Base-by-base conservation (phyloP, 1,140 invertebrate species). In the Meloidogyne floridensis region DNA sequence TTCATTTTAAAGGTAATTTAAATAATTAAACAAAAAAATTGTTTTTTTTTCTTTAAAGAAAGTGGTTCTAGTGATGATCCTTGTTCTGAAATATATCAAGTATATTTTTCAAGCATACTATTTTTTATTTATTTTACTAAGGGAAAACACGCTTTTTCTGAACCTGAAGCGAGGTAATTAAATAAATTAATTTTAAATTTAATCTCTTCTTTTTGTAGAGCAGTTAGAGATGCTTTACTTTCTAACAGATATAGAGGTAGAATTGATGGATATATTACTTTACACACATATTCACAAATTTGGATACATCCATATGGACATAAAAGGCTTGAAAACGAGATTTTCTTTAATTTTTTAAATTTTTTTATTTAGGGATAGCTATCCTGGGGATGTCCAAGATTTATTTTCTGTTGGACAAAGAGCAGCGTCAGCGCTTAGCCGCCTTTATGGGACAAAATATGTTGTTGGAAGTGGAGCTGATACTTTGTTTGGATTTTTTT, bases 271-370 rank as follows among this genome's bases (percentile, higher is more conserved):
- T 89, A 84, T 77, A 81, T 89, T 72, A 89, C 88, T n/a, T 80
- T 89, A n/a, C 88, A 89, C 76, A 90, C 89, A 2, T 89, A 89
- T 75, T 88, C 89, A 15, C 88, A 89, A 75, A 87, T 89, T n/a
- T 89, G 89, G 89, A 90, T 89, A 75, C 89, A 89, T 81, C 87
- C 88, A 59, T 89, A 88, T 74, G 88, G 88, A 11, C 88, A 90
- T 54, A 82, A 86, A 77, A 85, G 32, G 77, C 65, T 13, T 3
- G 47, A 53, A 20, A 20, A 43, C 13, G 2, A 20, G 5, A 10
- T 71, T 15, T 15, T 70, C 18, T 43, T 15, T 69, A 13, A 56
- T 78, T 77, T 56, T 15, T 10, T 20, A 11, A 59, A 13, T 71
- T 47, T 18, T 32, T 43, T 3, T 79, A 11, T 53, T 11, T 18